Base-by-base conservation (phyloP, 2,888 invertebrate species). In the Macrosoma leucophasiata region DNA sequence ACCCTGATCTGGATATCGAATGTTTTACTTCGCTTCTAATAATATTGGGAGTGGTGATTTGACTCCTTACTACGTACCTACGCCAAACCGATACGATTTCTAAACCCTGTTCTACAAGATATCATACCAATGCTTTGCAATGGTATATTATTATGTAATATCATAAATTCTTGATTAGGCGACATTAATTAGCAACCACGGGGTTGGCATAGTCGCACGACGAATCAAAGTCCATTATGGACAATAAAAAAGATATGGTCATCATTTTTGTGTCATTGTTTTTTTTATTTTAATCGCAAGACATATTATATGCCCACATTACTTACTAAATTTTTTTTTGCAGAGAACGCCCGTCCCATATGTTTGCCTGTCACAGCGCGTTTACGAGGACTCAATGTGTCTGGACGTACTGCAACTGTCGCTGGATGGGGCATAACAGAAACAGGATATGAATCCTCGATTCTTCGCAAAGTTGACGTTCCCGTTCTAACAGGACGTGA, bases 341-440 rank as follows among this genome's bases (percentile, higher is more conserved):
- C 21, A 48, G 48, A 25, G 13, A 47, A 49, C 12, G 37, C 37
- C 3, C 25, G 19, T 13, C 28, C 39, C 1, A 34, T 49, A 12
- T 49, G 49, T 21, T 23, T 49, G 9, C 49, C 49, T 12, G 18
- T 28, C 3, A 27, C 26, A 1, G 18, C 22, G 18, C 7, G 18
- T 2, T 11, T 40, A 4, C 39, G 39, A 3, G 8, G 25, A 2
- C 13, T 14, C 7, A 8, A 17, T 2, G 9, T 45, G n/a, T 19
- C 7, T n/a, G 21, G 23, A n/a, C 22, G 20, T 4, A 25, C 19
- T 3, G 47, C 30, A 5, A 43, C 39, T 2, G 36, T 47, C 2
- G 33, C 36, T 12, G 42, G 45, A 3, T 44, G 44, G 40, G 37
- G 36, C 2, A 3, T 29, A 4, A 43, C 40, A 2, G 36, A 41